A percentile compares a stretch with the other conserved stretches of the same genome.
These are phyloP conservation scores for Oenanthe oenanthe DNA, from an alignment of 2,113 vertebrate genomes.

Conservation along the genomic window DNA sequence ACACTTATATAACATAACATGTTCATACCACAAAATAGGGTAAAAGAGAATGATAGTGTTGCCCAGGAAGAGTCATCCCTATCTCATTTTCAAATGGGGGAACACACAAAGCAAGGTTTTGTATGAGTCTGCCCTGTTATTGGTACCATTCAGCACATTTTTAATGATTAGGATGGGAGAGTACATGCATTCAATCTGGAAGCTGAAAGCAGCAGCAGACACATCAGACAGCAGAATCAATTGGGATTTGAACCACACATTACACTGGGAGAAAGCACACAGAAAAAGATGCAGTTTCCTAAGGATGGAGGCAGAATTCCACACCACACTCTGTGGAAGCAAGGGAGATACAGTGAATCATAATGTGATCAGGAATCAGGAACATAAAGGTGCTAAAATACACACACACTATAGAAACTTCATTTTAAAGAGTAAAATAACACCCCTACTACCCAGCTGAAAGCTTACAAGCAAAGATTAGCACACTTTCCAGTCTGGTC, in stretches of 20 bases:
- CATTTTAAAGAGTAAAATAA: not conserved
- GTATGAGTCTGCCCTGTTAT: not conserved
- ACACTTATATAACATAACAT: not conserved
- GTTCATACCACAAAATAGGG: not conserved
- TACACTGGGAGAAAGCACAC: not conserved
- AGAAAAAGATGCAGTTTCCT: not conserved
- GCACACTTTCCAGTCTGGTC: not conserved
- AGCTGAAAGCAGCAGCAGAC: not conserved
- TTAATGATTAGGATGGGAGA: not conserved
- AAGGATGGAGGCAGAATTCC: not conserved
- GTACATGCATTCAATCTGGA: not conserved
- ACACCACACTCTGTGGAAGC: not conserved
- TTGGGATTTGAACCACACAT: not conserved
- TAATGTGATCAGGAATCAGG: not conserved
- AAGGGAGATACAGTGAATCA: not conserved
- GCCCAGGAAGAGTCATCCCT: not conserved
- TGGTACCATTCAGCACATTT: not conserved
- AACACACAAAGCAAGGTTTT: not conserved
- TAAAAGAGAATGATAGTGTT: not conserved
- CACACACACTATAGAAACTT: not conserved
- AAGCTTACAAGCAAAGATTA: too few relatives aligned
- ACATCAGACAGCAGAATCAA: not conserved
- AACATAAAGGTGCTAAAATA: not conserved
- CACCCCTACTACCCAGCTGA: too few relatives aligned
- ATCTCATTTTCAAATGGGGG: not conserved